phyloP scores from a whole-genome alignment of 30 jellyfish, hydroid and myxozoan genomes.

The Sanderia malayensis region DNA sequence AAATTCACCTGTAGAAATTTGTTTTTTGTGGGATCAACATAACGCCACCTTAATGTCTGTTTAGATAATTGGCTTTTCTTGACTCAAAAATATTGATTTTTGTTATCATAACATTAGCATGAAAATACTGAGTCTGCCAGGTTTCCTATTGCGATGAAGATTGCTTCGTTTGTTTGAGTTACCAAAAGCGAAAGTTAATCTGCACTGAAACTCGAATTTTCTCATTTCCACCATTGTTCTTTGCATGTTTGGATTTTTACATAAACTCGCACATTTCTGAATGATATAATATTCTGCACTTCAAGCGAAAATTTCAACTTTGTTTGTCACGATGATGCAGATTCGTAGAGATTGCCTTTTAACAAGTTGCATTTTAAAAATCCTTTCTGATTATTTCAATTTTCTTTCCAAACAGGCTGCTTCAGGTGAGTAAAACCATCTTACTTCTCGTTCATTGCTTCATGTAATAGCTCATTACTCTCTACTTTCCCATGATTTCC shows the following conservation, averaged over 20 bases:
- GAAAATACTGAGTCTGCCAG: neutral
- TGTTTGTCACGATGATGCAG: too few species aligned
- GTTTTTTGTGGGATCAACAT: neutral
- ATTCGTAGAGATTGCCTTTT: neutral
- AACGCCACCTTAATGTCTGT: neutral
- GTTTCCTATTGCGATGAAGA: neutral
- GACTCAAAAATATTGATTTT: neutral
- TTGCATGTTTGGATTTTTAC: too few species aligned
- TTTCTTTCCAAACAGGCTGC: slow-evolving; percentile 55
- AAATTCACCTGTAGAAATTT: neutral
- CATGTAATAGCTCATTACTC: too few species aligned
- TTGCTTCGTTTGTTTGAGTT: neutral
- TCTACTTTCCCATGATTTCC: too few species aligned
- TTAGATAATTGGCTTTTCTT: neutral
- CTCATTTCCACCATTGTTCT: too few species aligned
- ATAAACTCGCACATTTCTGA: too few species aligned
- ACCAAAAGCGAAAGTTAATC: neutral
- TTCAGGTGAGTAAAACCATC: slow-evolving; percentile 27
- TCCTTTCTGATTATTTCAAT: slow-evolving; percentile 32
- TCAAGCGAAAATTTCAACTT: too few species aligned
- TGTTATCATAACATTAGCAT: slow-evolving; percentile 5
- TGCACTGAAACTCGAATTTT: neutral
- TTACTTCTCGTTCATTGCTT: neutral
- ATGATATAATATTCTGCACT: too few species aligned
- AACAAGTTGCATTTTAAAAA: neutral